A percentile compares a stretch with the other conserved stretches of the same genome.
Evolutionary conservation across 2,888 invertebrate species (phyloP).

Genomic region (Monoplex corrugatus): DNA sequence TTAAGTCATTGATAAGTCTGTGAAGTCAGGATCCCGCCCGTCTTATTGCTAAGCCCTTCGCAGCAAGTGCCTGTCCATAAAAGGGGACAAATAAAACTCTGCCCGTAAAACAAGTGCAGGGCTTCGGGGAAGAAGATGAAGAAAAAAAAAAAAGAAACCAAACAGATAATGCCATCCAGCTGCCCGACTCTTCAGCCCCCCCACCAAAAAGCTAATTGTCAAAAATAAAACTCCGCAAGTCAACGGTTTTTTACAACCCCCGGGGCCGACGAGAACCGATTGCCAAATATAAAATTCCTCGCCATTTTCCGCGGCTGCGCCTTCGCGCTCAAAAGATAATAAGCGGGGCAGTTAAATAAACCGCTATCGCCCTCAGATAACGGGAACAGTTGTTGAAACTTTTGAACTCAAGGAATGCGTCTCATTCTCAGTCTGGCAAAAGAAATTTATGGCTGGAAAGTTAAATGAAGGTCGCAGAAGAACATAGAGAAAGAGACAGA

Average conservation of each 20-base stretch:
- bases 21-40: conserved; percentile 6
- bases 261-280: not conserved
- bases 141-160: not conserved
- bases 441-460: conserved; percentile 34
- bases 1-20: conserved; percentile 45
- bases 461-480: conserved; percentile 3
- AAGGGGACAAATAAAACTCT: conserved; percentile 7
- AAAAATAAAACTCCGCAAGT: conserved; percentile 31
- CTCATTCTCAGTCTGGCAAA: conserved; percentile 10
- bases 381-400: conserved; percentile 40
- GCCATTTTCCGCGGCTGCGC: not conserved
- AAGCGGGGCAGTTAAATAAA: not conserved
- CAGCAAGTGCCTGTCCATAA: conserved; percentile 37
- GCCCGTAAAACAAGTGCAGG: conserved; percentile 38
- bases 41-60: conserved; percentile 18
- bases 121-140: not conserved
- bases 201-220: conserved; percentile 32
- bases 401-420: conserved; percentile 39
- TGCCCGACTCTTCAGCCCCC: conserved; percentile 3
- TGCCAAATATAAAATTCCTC: conserved; percentile 5
- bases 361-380: conserved; percentile 32
- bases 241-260: not conserved
- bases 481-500: not conserved
- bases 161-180: conserved; percentile 13
- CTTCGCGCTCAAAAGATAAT: not conserved